phyloP scores from a whole-genome alignment of 2,888 invertebrate genomes.

The Atrina japonica region DNA sequence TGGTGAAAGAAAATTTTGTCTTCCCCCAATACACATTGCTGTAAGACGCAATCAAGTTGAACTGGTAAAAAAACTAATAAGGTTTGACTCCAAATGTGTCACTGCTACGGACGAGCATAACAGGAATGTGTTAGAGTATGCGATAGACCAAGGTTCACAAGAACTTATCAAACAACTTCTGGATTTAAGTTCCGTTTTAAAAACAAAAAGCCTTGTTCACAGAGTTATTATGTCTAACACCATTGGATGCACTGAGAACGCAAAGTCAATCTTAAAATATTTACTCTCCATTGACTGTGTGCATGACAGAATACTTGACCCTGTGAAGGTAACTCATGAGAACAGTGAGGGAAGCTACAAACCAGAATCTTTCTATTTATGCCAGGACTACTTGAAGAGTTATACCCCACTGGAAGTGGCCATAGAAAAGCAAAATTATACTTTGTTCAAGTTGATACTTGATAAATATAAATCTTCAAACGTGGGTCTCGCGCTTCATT shows the following conservation, averaged over 20 bases:
- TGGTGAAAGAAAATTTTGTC: too few species aligned
- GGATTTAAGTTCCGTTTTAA: not conserved
- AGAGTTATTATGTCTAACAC: constrained; percentile 10
- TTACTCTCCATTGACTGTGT: constrained; percentile 6
- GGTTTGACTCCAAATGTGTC: constrained; percentile 3
- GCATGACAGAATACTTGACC: constrained; percentile 1
- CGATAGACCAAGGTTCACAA: constrained; percentile 31
- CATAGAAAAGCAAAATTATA: constrained; percentile 2
- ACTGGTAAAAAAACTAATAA: constrained; percentile 25
- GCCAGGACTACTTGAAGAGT: constrained; percentile 13
- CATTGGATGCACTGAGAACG: not conserved
- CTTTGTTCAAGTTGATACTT: constrained; percentile 12
- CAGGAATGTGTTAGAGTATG: constrained; percentile 19
- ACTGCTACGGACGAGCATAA: constrained; percentile 9
- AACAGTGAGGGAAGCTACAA: not conserved
- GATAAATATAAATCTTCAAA: constrained; percentile 4
- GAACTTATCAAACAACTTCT: constrained; percentile 24
- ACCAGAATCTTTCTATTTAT: not conserved
- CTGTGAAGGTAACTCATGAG: constrained; percentile 7
- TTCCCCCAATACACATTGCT: constrained; percentile 22
- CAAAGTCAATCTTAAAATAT: not conserved
- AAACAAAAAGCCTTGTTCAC: constrained; percentile 8
- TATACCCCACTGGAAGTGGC: constrained; percentile 23
- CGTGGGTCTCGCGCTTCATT: constrained; percentile 6
- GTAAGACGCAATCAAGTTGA: constrained; percentile 6